A percentile compares a stretch with the other conserved stretches of the same genome.
These are phyloP conservation scores for Spatula versicolor DNA, from an alignment of 2,797 vertebrate genomes.

Conservation along the genomic window DNA sequence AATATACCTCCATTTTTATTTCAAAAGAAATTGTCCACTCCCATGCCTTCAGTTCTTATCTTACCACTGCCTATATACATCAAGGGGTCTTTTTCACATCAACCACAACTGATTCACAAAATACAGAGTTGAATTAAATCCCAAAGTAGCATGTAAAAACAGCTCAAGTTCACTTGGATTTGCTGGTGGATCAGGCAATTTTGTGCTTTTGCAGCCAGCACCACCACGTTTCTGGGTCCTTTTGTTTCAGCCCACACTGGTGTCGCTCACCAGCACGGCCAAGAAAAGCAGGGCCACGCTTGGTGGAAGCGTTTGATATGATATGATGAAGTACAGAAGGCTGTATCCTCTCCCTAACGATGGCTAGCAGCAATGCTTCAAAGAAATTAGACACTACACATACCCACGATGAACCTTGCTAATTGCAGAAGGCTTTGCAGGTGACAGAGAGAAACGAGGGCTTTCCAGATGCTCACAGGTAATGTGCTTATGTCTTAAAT, in stretches of 20 bases:
- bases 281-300: neutral
- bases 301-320: neutral
- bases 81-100: neutral
- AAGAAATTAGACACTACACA: neutral
- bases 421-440: slow-evolving; percentile 27
- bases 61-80: neutral
- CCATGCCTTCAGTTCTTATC: neutral
- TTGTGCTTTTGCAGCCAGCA: neutral
- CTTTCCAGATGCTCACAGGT: slow-evolving; percentile 30
- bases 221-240: neutral
- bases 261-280: neutral
- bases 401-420: neutral
- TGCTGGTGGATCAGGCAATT: neutral
- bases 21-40: neutral
- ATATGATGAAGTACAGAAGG: neutral
- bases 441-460: slow-evolving; percentile 20
- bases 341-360: neutral
- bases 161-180: neutral
- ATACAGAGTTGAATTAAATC: neutral
- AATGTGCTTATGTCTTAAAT: slow-evolving; percentile 7
- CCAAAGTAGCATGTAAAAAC: neutral
- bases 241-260: neutral
- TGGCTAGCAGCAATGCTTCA: neutral
- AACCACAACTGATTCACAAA: neutral
- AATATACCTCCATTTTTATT: neutral